phyloP scores from a whole-genome alignment of 2,797 vertebrate genomes.

The Paguma larvata region DNA sequence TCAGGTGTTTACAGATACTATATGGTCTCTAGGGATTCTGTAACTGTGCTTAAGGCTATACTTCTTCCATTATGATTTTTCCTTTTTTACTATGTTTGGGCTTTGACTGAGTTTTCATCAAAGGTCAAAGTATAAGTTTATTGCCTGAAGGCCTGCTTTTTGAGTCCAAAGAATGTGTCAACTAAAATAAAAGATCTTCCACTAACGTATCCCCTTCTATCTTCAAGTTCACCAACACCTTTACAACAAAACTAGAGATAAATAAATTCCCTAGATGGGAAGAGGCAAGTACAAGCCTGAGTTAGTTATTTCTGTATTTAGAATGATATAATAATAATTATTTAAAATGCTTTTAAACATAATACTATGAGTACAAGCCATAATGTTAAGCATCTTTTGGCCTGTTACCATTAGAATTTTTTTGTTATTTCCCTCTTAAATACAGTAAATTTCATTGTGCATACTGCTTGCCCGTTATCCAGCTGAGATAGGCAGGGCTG shows the following conservation, averaged over 20 bases:
- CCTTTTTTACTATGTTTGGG: slow-evolving; percentile 60
- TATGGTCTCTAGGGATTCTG: neutral
- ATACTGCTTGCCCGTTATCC: rapidly evolving
- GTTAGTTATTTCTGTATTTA: neutral
- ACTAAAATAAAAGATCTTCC: slow-evolving; percentile 57
- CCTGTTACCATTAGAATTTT: neutral
- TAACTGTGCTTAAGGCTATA: slow-evolving; percentile 2
- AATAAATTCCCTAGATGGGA: neutral
- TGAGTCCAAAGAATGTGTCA: slow-evolving; percentile 43
- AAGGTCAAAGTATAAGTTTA: slow-evolving; percentile 62
- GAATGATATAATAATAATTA: neutral
- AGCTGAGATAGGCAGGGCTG: neutral
- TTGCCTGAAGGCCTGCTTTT: slow-evolving; percentile 15
- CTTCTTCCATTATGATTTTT: slow-evolving; percentile 62
- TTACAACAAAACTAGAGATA: neutral
- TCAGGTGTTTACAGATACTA: neutral
- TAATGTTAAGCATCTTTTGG: neutral
- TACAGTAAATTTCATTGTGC: neutral
- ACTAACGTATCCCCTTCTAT: neutral
- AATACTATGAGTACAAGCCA: neutral
- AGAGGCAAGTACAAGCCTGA: neutral
- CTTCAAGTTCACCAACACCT: neutral
- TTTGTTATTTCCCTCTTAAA: neutral
- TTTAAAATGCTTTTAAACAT: neutral
- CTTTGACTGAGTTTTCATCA: slow-evolving; percentile 62